A percentile compares a stretch with the other conserved stretches of the same genome.
These are phyloP conservation scores for Hippoglossus hippoglossus DNA, from an alignment of 2,797 vertebrate species.

Conservation along the genomic window DNA sequence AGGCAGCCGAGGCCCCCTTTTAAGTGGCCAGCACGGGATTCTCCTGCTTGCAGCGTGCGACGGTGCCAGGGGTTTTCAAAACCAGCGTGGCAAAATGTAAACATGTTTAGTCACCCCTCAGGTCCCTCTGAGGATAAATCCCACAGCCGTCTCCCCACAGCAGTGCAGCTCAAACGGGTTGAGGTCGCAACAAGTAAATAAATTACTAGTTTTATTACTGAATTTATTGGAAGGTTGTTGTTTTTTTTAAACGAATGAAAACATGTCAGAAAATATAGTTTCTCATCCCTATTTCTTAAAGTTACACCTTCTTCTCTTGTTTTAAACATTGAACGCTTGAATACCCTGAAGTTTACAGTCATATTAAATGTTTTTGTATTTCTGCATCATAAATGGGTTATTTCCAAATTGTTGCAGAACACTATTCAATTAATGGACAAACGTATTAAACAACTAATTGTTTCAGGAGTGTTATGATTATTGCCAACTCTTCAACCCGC, in stretches of 20 bases:
- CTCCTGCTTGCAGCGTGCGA: constrained; percentile 37
- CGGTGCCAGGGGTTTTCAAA: constrained; percentile 27
- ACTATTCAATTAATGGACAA: constrained; percentile 18
- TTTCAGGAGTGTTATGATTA: constrained; percentile 27
- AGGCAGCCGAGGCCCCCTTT: constrained; percentile 74
- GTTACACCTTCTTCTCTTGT: neutral
- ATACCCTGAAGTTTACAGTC: neutral
- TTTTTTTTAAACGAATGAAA: neutral
- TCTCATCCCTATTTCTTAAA: neutral
- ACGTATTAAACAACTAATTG: constrained; percentile 38
- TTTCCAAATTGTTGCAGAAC: constrained; percentile 4
- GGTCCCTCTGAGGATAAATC: constrained; percentile 14
- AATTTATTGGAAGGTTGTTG: neutral
- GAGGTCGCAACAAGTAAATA: neutral
- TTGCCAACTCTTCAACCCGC: constrained; percentile 31
- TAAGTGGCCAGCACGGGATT: constrained; percentile 60
- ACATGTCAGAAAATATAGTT: neutral
- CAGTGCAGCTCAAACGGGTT: neutral
- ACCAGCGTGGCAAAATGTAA: constrained; percentile 52
- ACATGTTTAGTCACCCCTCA: constrained; percentile 42
- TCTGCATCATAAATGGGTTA: neutral
- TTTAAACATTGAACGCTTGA: neutral
- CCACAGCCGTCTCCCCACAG: neutral
- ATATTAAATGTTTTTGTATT: neutral
- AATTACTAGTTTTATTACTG: neutral